Base-by-base conservation (phyloP, 1,140 invertebrate genomes). In the Lepidostoma basale region DNA sequence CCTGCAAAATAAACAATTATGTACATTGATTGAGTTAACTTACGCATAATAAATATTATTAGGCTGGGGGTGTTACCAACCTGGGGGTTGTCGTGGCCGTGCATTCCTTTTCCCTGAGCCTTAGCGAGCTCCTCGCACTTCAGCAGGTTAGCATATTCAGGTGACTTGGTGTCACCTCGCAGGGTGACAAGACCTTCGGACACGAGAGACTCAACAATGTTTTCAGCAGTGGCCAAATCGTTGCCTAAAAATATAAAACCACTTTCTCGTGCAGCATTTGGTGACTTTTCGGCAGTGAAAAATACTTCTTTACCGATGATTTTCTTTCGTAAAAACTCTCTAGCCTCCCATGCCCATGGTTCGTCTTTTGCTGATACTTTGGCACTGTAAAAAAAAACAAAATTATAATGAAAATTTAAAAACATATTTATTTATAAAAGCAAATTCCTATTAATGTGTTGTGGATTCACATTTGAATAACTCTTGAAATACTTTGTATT, bases 311-410 rank as follows among this genome's bases (percentile, higher is more conserved):
- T 90, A 3, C 95, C 95, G 76, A 99, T 89, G 6, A 98, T 76
- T 77, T 95, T 96, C 75, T 96, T 95, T 23, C 97, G 85, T 25
- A 99, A 80, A 79, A 91, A 98, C 83, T 99, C 97, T 66, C 97
- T 86, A 0, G 96, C 93, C 80, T 98, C 96, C 95, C 96, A 99
- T 1, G 95, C 96, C 84, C 87, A 99, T 5, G 96, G 93, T 80
- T 97, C 94, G 84, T 97, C 96, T 78, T 90, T 91, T 52, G 89
- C 16, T 39, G 76, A 75, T 65, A 78, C 90, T 76, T 89, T 90
- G 67, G 89, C 87, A 75, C 85, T 85, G 73, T 67, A 73, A 58
- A 75, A 74, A 58, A 49, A 64, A 74, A 62, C 20, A 59, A 58
- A 33, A 63, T 65, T 16, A 39, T 54, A 62, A 63, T 42, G 28